Conservation (phyloP, 2,797 vertebrate species). For the Pelobates cultripes region DNA sequence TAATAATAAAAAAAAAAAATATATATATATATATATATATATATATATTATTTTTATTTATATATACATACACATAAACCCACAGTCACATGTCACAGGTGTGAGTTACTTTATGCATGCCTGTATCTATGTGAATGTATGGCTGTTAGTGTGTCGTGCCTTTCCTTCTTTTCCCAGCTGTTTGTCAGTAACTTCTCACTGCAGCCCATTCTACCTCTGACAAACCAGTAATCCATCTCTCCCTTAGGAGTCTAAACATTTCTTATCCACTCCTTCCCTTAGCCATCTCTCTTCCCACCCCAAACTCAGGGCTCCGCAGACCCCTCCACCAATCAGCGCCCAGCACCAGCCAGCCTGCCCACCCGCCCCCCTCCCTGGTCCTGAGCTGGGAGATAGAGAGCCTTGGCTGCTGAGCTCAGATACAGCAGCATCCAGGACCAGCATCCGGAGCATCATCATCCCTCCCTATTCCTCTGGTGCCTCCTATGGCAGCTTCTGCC, state of each 20-base stretch:
- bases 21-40: too few relatives aligned
- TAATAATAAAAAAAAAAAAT: too few relatives aligned
- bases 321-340: slow-evolving; percentile 71
- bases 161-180: not conserved
- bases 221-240: not conserved
- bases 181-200: not conserved
- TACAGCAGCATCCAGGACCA: slow-evolving; percentile 57
- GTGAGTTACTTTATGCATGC: too few relatives aligned
- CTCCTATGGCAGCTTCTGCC: slow-evolving; percentile 44
- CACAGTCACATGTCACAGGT: too few relatives aligned
- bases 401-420: slow-evolving; percentile 37
- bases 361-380: slow-evolving; percentile 64
- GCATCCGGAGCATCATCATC: slow-evolving; percentile 51
- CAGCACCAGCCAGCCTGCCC: slow-evolving; percentile 62
- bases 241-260: not conserved
- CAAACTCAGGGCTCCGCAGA: slow-evolving; percentile 64
- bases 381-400: slow-evolving; percentile 59
- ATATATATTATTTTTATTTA: too few relatives aligned
- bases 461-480: not conserved
- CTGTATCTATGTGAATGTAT: too few relatives aligned
- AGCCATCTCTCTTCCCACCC: slow-evolving; percentile 13
- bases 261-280: not conserved
- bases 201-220: not conserved
- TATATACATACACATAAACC: too few relatives aligned
- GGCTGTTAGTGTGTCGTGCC: not conserved